Conservation (phyloP, 1,140 invertebrate species). For the Galleria mellonella region DNA sequence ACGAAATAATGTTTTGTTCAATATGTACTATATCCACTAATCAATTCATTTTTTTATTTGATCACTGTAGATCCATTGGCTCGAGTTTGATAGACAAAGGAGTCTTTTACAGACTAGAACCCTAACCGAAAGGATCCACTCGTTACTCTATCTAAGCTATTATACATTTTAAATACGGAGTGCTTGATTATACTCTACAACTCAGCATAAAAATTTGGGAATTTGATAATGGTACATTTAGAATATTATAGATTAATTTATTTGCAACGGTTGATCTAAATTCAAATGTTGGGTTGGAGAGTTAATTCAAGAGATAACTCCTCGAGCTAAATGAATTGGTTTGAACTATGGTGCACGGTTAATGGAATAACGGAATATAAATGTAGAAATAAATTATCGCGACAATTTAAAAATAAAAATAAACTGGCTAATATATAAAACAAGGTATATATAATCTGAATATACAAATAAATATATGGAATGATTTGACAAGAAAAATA, state of each 20-base stretch:
- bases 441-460: too few relatives aligned
- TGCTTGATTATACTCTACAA: neutral
- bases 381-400: neutral
- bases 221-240: too few relatives aligned
- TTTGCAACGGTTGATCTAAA: neutral
- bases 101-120: neutral
- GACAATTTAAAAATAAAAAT: slow-evolving; percentile 1
- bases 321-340: slow-evolving; percentile 9
- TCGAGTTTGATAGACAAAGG: neutral
- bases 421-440: slow-evolving; percentile 1
- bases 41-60: slow-evolving; percentile 67
- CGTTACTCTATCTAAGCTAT: slow-evolving; percentile 24
- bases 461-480: too few relatives aligned
- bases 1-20: slow-evolving; percentile 59
- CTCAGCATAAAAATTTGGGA: neutral
- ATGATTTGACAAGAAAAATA: too few relatives aligned
- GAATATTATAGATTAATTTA: neutral
- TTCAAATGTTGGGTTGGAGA: neutral
- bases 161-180: slow-evolving; percentile 13
- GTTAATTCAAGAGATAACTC: neutral
- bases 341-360: slow-evolving; percentile 29
- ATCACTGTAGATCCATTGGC: slow-evolving; percentile 38
- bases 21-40: slow-evolving; percentile 52
- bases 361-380: slow-evolving; percentile 2
- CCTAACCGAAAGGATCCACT: slow-evolving; percentile 2